Percentiles rank a stretch among this genome's conserved stretches.
phyloP scores from a whole-genome alignment of 2,113 vertebrate genomes.

The Tupaia tana region DNA sequence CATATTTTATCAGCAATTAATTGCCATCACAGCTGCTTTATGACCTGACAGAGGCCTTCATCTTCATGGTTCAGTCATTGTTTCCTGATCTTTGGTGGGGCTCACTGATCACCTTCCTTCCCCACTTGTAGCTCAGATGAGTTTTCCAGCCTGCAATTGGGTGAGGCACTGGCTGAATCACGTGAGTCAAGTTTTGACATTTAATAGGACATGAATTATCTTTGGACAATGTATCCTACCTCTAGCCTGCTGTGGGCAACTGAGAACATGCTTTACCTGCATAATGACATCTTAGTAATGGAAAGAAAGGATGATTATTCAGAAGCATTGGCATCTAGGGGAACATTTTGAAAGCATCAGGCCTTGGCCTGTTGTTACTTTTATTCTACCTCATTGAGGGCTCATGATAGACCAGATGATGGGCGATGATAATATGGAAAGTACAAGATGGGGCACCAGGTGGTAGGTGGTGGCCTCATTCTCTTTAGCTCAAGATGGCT shows the following conservation, averaged over 20 bases:
- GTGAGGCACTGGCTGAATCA: slow-evolving; percentile 84
- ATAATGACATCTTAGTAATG: slow-evolving; percentile 86
- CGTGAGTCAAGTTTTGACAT: slow-evolving; percentile 88
- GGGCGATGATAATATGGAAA: slow-evolving; percentile 5
- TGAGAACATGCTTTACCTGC: slow-evolving; percentile 86
- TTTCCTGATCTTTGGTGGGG: slow-evolving; percentile 78
- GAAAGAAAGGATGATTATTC: slow-evolving; percentile 84
- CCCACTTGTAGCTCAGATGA: slow-evolving; percentile 82
- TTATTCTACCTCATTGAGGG: background rate
- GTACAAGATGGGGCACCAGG: background rate
- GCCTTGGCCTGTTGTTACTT: slow-evolving; percentile 54
- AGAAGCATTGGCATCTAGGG: slow-evolving; percentile 76
- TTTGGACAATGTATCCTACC: slow-evolving; percentile 88
- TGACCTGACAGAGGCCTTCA: slow-evolving; percentile 80
- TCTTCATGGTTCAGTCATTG: slow-evolving; percentile 77
- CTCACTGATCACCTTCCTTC: slow-evolving; percentile 78
- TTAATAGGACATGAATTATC: slow-evolving; percentile 89
- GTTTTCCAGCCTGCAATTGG: slow-evolving; percentile 86
- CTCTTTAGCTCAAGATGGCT: background rate
- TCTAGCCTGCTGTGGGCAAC: slow-evolving; percentile 85
- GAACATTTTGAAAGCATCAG: slow-evolving; percentile 55
- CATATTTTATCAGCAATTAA: slow-evolving; percentile 83
- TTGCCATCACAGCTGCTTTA: slow-evolving; percentile 72
- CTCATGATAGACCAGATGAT: background rate
- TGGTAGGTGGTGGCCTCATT: background rate